phyloP scores from a whole-genome alignment of 2,113 vertebrate genomes.

The Odontophorus gujanensis region DNA sequence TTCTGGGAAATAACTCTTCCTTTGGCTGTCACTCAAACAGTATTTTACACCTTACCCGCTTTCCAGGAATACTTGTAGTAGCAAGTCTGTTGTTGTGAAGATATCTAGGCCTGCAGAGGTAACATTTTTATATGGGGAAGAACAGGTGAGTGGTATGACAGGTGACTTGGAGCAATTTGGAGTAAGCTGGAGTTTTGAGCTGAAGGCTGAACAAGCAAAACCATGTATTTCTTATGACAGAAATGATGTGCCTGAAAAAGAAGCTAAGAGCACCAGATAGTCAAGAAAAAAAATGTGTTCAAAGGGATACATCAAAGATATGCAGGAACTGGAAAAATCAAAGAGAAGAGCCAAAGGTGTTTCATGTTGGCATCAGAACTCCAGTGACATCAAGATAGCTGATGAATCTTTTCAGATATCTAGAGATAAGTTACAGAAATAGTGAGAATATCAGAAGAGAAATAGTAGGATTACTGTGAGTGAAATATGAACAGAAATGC shows the following conservation, averaged over 20 bases:
- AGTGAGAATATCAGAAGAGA: neutral
- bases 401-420: neutral
- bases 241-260: neutral
- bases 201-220: neutral
- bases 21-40: neutral
- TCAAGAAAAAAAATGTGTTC: slow-evolving; percentile 37
- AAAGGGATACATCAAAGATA: slow-evolving; percentile 23
- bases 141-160: neutral
- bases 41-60: neutral
- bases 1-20: neutral
- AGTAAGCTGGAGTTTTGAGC: neutral
- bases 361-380: slow-evolving; percentile 14
- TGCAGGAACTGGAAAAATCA: neutral
- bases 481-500: neutral
- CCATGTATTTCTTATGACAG: neutral
- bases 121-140: neutral
- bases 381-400: neutral
- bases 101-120: neutral
- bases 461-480: neutral
- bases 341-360: neutral
- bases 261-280: neutral
- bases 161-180: neutral
- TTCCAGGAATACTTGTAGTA: neutral
- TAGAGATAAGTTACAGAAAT: neutral
- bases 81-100: neutral